Base-by-base conservation (phyloP, 2,113 vertebrate species). In the Ursus arctos region DNA sequence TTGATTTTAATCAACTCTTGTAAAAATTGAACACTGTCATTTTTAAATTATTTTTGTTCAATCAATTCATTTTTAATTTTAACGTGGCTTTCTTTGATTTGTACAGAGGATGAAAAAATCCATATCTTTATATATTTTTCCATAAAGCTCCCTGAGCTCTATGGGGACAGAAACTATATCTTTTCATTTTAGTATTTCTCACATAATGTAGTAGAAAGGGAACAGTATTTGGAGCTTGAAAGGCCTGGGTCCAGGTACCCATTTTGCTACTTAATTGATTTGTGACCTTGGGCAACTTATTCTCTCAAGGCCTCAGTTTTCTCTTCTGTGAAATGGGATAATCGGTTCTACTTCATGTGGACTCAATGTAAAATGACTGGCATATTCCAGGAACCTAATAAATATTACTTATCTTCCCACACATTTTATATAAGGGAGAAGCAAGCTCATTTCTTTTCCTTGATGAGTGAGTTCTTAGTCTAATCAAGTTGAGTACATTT, bases 81-180 rank as follows among this genome's bases (percentile, higher is more conserved):
- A 80, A 81, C 22, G 51, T 88, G 16, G 22, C 51, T 71, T 88
- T 94, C 51, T 88, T 88, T 71, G 40, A 88, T 71, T 88, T 80
- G 22, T 11, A 88, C 16, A 71, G 36, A 69, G 31, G 57, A 80
- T 65, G 81, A 7, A 10, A 91, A 80, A 80, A 91, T 53, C 33
- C 76, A 24, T 53, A 80, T 36, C 22, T 57, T 79, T 77, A 36
- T 3, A 79, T 67, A 65, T 18, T 67, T 91, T 91, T 55, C 59
- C 65, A 1, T 53, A 36, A 67, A 67, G 59, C 80, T 67, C n/a
- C 4, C 49, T 67, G 72, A 90, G 43, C 43, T 79, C 6, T 33
- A 63, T 63, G 72, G 72, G 57, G 47, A 51, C 15, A 90, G n/a
- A 80, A 80, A 67, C 24, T 55, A 1, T 67, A 53, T 67, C 59